Evolutionary conservation across 2,797 vertebrate species (phyloP).

Genomic region (Ctenosaura bakeri): DNA sequence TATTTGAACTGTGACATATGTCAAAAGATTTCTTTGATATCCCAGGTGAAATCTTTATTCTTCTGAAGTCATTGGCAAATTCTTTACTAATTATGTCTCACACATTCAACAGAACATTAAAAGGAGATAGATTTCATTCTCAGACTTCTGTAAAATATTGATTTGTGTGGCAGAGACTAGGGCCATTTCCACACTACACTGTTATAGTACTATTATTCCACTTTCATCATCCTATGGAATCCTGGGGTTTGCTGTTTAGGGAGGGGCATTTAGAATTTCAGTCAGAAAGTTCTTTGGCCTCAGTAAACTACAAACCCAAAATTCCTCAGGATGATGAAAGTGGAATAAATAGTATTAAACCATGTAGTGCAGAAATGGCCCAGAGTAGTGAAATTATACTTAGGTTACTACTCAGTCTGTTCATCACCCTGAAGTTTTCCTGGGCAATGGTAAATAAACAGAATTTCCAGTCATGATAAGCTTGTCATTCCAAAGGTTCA

Average conservation of each 20-base stretch:
- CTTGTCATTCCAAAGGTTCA: background rate
- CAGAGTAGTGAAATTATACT: background rate
- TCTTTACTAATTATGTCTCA: background rate
- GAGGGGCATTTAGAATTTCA: too few relatives aligned
- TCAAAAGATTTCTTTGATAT: constrained; percentile 14
- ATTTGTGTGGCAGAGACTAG: background rate
- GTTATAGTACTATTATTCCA: too few relatives aligned
- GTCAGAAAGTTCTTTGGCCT: too few relatives aligned
- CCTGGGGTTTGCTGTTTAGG: too few relatives aligned
- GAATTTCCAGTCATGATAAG: background rate
- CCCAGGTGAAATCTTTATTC: constrained; percentile 26
- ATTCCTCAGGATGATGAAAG: too few relatives aligned
- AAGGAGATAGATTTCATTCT: background rate
- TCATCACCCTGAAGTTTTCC: background rate
- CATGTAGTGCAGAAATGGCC: background rate
- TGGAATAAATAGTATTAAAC: too few relatives aligned
- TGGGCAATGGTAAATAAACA: background rate
- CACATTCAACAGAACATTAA: background rate
- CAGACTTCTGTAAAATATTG: background rate
- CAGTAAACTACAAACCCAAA: too few relatives aligned
- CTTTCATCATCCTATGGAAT: too few relatives aligned
- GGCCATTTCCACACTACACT: too few relatives aligned
- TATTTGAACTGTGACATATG: constrained; percentile 25
- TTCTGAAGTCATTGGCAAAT: constrained; percentile 6
- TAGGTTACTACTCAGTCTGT: background rate